phyloP scores from a whole-genome alignment of 2,888 invertebrate species.

The Malacosoma neustria region DNA sequence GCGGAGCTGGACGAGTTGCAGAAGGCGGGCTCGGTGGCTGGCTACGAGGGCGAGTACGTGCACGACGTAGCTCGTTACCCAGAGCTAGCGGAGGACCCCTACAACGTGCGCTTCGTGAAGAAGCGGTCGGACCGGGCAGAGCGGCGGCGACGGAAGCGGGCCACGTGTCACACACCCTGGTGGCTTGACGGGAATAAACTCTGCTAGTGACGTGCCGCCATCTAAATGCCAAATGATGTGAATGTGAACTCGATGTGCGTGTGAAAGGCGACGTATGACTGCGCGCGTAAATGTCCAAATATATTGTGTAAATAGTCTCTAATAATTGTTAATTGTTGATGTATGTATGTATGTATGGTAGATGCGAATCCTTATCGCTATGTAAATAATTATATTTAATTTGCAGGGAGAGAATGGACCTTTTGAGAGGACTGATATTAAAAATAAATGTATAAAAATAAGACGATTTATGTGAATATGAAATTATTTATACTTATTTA shows the following conservation, averaged over 20 bases:
- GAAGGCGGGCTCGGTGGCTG: constrained; percentile 87
- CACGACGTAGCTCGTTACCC: constrained; percentile 93
- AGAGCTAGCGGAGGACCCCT: constrained; percentile 95
- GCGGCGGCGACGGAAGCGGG: constrained; percentile 82
- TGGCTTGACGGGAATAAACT: constrained; percentile 61
- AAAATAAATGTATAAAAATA: constrained; percentile 73
- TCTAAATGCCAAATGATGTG: constrained; percentile 69
- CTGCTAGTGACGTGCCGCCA: constrained; percentile 68
- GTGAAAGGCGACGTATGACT: constrained; percentile 50
- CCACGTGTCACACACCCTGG: constrained; percentile 60
- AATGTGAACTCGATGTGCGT: constrained; percentile 46
- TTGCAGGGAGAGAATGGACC: constrained; percentile 75
- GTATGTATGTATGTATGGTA: constrained; percentile 72
- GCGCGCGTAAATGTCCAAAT: constrained; percentile 51
- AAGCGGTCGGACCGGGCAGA: constrained; percentile 83
- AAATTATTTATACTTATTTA: constrained; percentile 76
- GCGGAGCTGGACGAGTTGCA: constrained; percentile 92
- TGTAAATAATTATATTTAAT: constrained; percentile 73
- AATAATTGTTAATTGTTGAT: constrained; percentile 75
- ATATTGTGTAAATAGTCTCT: constrained; percentile 74
- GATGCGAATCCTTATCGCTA: constrained; percentile 73
- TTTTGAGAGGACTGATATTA: constrained; percentile 76
- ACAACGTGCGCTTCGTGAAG: constrained; percentile 92
- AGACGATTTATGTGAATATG: constrained; percentile 74
- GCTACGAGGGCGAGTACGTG: constrained; percentile 93